phyloP scores from a whole-genome alignment of 2,797 vertebrate genomes.

The Setipinna tenuifilis region DNA sequence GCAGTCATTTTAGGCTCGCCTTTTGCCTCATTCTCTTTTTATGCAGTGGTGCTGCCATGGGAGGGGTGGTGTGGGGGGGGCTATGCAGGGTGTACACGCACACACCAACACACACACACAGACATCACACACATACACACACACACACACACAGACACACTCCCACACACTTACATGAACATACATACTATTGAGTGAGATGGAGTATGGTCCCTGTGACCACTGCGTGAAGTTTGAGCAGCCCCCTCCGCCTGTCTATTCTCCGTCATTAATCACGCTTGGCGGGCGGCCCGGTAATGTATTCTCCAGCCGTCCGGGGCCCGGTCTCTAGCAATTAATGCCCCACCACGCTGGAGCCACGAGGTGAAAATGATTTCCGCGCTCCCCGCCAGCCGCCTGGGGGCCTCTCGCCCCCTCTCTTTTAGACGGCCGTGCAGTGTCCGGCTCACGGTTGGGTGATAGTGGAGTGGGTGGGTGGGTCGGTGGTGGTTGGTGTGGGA shows the following conservation, averaged over 20 bases:
- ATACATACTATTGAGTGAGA: background rate
- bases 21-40: no score
- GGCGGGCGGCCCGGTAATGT: constrained; percentile 69
- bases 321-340: constrained; percentile 75
- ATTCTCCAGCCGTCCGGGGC: constrained; percentile 64
- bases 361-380: constrained; percentile 77
- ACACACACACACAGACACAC: no score
- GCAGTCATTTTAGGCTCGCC: no score
- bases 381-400: constrained; percentile 33
- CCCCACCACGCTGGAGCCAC: constrained; percentile 70
- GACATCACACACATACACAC: no score
- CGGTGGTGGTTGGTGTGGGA: no score
- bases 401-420: background rate
- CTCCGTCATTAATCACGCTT: constrained; percentile 76
- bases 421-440: background rate
- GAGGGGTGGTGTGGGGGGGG: background rate
- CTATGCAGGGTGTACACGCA: no score
- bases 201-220: constrained; percentile 50
- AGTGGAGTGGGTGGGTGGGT: no score
- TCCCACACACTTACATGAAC: background rate
- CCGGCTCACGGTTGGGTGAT: background rate
- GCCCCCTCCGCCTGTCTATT: constrained; percentile 65
- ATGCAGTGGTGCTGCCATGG: background rate
- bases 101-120: no score
- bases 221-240: constrained; percentile 53